Percentiles rank a stretch among this genome's conserved stretches.
phyloP scores from a whole-genome alignment of 64 coral and sea anemone genomes.

The Stichodactyla helianthus region DNA sequence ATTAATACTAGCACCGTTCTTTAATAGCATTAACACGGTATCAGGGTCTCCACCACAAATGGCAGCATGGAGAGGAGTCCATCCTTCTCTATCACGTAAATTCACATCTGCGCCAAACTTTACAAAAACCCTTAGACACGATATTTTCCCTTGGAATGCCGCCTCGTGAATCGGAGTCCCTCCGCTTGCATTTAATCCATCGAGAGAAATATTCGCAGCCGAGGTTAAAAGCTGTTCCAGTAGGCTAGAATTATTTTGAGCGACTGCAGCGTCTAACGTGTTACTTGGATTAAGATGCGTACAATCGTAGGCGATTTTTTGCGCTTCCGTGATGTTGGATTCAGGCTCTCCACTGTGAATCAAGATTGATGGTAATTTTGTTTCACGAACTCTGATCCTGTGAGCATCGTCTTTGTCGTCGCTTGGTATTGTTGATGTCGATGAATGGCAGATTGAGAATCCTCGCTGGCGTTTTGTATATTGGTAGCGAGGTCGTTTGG shows the following conservation, averaged over 20 bases:
- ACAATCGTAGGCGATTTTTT: constrained; percentile 26
- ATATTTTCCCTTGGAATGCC: constrained; percentile 77
- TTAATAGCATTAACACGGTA: constrained; percentile 52
- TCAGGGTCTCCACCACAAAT: constrained; percentile 77
- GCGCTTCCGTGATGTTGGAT: background rate
- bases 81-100: constrained; percentile 70
- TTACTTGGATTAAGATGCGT: constrained; percentile 49
- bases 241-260: constrained; percentile 53
- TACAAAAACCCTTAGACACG: constrained; percentile 71
- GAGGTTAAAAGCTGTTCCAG: constrained; percentile 60
- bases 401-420: background rate
- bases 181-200: constrained; percentile 65
- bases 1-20: constrained; percentile 55
- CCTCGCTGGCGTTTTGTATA: constrained; percentile 2
- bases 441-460: constrained; percentile 9
- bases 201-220: constrained; percentile 41
- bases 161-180: constrained; percentile 87
- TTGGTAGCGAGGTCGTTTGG: background rate
- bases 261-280: constrained; percentile 73
- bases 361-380: constrained; percentile 9
- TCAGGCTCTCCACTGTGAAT: background rate
- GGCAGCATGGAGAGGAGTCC: constrained; percentile 83
- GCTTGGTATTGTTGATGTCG: background rate
- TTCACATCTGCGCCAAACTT: constrained; percentile 66
- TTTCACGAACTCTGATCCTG: background rate